Evolutionary conservation across 2,113 vertebrate species (phyloP), one percentile per base, ranked within the genome.

Genomic region (Scomber scombrus): DNA sequence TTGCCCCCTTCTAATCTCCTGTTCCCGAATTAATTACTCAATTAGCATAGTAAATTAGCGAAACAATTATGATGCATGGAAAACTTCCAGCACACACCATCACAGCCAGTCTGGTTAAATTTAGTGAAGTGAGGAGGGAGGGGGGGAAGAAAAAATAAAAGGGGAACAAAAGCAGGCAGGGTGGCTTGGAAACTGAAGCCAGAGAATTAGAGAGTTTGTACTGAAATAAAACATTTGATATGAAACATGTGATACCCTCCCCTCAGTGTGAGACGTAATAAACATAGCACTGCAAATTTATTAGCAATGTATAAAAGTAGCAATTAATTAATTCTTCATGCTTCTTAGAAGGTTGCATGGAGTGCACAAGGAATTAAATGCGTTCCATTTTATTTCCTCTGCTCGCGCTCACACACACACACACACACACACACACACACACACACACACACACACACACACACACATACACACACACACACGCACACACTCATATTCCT

Each of bases 21-120:
- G 91, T 94, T 95, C 90, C 91, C 86, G 91, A 95, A 95, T 95
- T 95, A 95, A 95, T 95, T 94, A 95, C 93, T 93, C 94, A 94
- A 95, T 95, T 95, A 95, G 94, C 95, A 95, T 95, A 96, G 93
- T 90, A 93, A 95, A 96, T 95, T 94, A 95, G 93, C 90, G 75
- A 93, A 95, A 94, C 91, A 91, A 96, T 96, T 95, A 95, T 95
- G 93, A 96, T 94, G 94, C 94, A 95, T 96, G 95, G 95, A 94
- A 91, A 94, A 95, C 89, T 93, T 95, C 94, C 95, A 95, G 90
- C 88, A 61, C 84, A 80, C 88, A 85, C 89, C 85, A 88, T 85
- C 90, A 91, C 87, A 85, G 85, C 85, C 91, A 83, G 82, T 77
- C 85, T 86, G 85, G 89, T 80, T 89, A 78, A 65, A 82, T 81